These are phyloP conservation scores for Crocuta crocuta DNA, from an alignment of 2,113 vertebrate species.

Conservation along the genomic window DNA sequence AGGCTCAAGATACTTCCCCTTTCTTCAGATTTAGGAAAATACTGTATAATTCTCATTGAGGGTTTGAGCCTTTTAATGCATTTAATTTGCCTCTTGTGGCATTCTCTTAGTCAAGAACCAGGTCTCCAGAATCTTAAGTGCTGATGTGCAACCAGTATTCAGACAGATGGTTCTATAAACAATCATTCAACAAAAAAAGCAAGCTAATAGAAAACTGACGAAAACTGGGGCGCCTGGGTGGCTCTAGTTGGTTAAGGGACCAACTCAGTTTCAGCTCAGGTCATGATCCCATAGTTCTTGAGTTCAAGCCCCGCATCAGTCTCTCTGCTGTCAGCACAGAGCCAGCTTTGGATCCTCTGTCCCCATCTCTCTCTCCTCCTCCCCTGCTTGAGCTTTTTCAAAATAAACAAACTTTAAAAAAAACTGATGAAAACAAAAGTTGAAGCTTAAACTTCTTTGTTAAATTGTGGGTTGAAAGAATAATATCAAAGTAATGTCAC, in stretches of 20 bases:
- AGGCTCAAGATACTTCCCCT: background rate
- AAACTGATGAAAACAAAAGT: background rate
- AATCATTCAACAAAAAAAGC: background rate
- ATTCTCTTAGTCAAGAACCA: background rate
- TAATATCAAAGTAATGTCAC: background rate
- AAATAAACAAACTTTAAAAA: no score
- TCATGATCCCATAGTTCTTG: no score
- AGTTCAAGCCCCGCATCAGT: no score
- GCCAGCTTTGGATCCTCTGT: no score
- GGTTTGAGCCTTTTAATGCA: background rate
- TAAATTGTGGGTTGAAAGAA: slow-evolving; percentile 35
- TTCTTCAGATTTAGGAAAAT: background rate
- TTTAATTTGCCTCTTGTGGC: background rate
- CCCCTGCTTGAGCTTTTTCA: no score
- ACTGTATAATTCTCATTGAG: background rate
- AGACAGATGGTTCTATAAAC: background rate
- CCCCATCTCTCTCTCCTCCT: no score
- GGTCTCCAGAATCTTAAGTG: background rate
- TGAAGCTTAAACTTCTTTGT: background rate
- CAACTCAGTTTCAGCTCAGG: no score
- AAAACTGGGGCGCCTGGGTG: background rate
- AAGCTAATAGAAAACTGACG: slow-evolving; percentile 9
- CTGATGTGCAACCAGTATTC: background rate
- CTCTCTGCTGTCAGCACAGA: no score
- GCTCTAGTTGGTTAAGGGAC: no score